Base-by-base conservation (phyloP, 2,113 vertebrate genomes). In the Phainopepla nitens region DNA sequence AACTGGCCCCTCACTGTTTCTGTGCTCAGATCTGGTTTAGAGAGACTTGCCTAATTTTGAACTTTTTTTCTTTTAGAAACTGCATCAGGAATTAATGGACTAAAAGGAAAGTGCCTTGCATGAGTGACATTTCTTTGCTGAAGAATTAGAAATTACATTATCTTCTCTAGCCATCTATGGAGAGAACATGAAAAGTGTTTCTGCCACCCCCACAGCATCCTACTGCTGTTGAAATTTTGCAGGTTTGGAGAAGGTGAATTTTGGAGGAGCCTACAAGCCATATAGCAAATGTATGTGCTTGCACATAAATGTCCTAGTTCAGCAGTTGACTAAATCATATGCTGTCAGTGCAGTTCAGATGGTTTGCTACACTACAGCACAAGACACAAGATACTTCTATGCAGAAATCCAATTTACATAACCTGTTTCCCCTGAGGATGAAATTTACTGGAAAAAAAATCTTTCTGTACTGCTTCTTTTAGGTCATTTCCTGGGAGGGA, bases 91-190 rank as follows among this genome's bases (percentile, higher is more conserved):
- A 93, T 83, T 88, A 94, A 80, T 83, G 65, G 82, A 53, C 68
- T 70, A 44, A 91, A 93, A 90, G 62, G 28, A 54, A 90, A 77
- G 36, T 54, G 50, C 47, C 75, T 69, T 29, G 39, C 47, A 73
- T 76, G 66, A 87, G 54, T 94, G 89, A 60, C 83, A 71, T 87
- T 72, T 84, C 81, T 95, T 89, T 84, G n/a, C 9, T 87, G 87
- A 72, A 96, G 69, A 86, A 89, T 56, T 95, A 50, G 41, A 65
- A 83, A 57, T 87, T 68, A 24, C 54, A 51, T 87, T 94, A 45
- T 82, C 66, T 87, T 91, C 44, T 90, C 47, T 47, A 87, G 62
- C 68, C 31, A 1, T 88, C 42, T 69, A 2, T 80, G 50, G 53
- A 82, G 49, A 79, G 50, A 89, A 85, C 25, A 77, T 21, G 54